Evolutionary conservation across 2,113 vertebrate species (phyloP), one percentile per base, ranked within the genome.

Genomic region (Cettia cetti): DNA sequence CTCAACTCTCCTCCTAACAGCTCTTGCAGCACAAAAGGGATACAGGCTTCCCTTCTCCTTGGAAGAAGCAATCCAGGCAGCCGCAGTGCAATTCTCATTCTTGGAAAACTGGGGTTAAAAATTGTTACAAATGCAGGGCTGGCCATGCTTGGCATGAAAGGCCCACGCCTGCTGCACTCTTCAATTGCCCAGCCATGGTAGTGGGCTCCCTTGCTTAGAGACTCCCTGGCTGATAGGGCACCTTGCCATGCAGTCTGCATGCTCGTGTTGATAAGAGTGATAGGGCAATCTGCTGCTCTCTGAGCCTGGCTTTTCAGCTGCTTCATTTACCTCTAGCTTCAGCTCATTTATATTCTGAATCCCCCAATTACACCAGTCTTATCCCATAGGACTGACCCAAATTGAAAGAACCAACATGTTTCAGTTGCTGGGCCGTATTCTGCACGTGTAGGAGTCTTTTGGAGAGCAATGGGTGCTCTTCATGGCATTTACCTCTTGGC

Each of bases 221-320:
- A n/a, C 10, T 31, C 44, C 37, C 17, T 3, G 26, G 53, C 57
- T 39, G 52, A 65, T 2, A 26, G 22, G 15, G 7, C 0, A 0
- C 6, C 23, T 40, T 40, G 22, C 31, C 63, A 31, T 3, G 3
- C 45, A 19, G 19, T 44, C 40, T 69, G 59, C 6, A 2, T 18
- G 33, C 42, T 40, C 39, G 12, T 40, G 39, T 12, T 40, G 39
- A 12, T 12, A 40, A 40, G 39, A 40, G 39, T 40, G 42, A 60
- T 0, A 18, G 7, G 23, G 31, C 15, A 84, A 23, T 53, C 75
- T 26, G 39, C n/a, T 66, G 13, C 15, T 23, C 8, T 37, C 42
- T 59, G 7, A 76, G 42, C 15, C 40, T 70, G 31, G 30, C 22
- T 74, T 74, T 84, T 60, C 64, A 70, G 22, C 24, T 22, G 40